Percentiles rank a stretch among this genome's conserved stretches.
Conservation (phyloP, 2,113 vertebrate species). For the Neolamprologus toae region DNA sequence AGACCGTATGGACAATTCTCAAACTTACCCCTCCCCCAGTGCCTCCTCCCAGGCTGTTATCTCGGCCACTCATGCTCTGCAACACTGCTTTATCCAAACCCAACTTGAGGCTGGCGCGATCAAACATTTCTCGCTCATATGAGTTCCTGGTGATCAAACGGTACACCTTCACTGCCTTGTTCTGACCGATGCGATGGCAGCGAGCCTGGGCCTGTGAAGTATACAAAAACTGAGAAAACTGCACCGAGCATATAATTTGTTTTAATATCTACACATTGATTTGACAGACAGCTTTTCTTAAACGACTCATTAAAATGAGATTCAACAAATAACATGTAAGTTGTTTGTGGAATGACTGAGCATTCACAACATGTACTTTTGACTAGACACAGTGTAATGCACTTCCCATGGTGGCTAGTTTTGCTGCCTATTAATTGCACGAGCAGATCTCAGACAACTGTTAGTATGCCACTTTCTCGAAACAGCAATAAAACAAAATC, state of each 20-base stretch:
- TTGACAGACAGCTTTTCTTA: background rate
- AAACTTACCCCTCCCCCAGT: constrained; percentile 79
- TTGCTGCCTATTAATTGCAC: background rate
- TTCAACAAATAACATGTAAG: background rate
- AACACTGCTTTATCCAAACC: constrained; percentile 96
- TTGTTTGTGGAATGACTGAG: background rate
- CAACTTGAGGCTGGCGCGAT: constrained; percentile 93
- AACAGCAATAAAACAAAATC: background rate
- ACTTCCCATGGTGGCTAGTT: background rate
- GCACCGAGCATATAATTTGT: background rate
- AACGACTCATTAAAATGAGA: background rate
- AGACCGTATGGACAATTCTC: background rate
- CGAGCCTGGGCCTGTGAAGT: constrained; percentile 88
- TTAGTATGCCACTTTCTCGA: background rate
- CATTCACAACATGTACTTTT: background rate
- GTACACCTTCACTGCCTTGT: constrained; percentile 98
- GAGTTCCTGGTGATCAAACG: constrained; percentile 95
- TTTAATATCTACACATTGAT: background rate
- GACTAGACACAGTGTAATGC: background rate
- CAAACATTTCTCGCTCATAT: constrained; percentile 97
- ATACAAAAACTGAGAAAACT: background rate
- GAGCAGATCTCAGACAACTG: background rate
- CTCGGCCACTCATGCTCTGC: constrained; percentile 98
- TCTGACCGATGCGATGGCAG: constrained; percentile 96
- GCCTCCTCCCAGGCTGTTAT: constrained; percentile 82